phyloP scores from a whole-genome alignment of 2,888 invertebrate species.

The Lasioglossum villosulum region DNA sequence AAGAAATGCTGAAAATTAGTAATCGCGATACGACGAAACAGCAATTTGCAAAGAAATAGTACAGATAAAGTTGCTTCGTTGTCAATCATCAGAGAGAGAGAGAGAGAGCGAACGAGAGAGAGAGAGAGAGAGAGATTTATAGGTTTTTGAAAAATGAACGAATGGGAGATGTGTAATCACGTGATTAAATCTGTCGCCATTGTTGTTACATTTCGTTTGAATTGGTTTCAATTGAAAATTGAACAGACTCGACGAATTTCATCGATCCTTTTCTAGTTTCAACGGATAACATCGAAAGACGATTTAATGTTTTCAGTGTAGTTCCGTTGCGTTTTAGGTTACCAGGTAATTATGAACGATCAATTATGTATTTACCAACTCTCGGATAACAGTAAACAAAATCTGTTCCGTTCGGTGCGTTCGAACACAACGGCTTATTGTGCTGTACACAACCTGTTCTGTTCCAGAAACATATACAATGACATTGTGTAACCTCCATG shows the following conservation, averaged over 20 bases:
- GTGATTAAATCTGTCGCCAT: neutral
- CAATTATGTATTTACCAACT: neutral
- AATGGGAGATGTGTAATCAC: neutral
- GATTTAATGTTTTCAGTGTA: neutral
- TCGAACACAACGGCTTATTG: neutral
- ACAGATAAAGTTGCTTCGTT: neutral
- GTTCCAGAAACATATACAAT: conserved; percentile 19
- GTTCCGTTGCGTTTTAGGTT: neutral
- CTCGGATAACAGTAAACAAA: neutral
- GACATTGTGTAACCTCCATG: neutral
- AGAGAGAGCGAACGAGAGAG: too few relatives aligned
- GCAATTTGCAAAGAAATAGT: neutral
- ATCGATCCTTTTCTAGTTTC: neutral
- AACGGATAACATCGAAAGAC: neutral
- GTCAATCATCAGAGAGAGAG: neutral
- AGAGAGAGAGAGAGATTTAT: neutral
- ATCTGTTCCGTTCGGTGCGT: neutral
- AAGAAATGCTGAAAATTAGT: neutral
- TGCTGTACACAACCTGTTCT: neutral
- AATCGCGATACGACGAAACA: neutral
- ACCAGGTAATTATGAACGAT: neutral
- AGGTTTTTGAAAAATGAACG: neutral
- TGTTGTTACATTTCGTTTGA: neutral
- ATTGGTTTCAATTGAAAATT: neutral
- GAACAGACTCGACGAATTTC: neutral